phyloP scores from a whole-genome alignment of 2,797 vertebrate species.

The Anguilla obscura region DNA sequence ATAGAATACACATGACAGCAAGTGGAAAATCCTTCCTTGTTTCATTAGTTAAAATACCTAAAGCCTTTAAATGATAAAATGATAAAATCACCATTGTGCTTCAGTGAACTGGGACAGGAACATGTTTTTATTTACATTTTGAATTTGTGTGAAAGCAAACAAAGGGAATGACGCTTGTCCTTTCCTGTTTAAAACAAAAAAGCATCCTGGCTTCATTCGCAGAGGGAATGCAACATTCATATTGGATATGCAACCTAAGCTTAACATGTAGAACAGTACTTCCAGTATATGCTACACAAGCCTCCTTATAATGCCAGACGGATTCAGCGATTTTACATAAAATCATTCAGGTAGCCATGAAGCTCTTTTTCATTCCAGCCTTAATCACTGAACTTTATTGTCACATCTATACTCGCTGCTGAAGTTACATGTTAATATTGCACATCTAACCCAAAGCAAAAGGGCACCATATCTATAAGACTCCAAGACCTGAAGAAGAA shows the following conservation, averaged over 20 bases:
- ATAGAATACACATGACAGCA: constrained; percentile 17
- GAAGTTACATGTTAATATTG: background rate
- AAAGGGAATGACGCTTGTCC: background rate
- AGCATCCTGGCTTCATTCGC: background rate
- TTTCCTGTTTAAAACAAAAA: background rate
- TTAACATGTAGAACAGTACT: background rate
- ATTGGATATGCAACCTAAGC: background rate
- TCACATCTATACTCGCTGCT: background rate
- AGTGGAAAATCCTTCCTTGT: background rate
- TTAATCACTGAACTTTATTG: background rate
- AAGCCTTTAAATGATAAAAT: constrained; percentile 4
- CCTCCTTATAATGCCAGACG: background rate
- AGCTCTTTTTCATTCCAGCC: background rate
- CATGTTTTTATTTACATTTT: background rate
- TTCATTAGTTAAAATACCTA: constrained; percentile 36
- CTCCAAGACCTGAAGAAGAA: constrained; percentile 35
- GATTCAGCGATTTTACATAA: background rate
- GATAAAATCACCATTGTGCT: constrained; percentile 6
- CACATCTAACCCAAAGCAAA: background rate
- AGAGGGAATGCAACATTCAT: background rate
- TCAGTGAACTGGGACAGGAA: constrained; percentile 19
- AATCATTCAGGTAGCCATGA: background rate
- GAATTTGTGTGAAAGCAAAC: background rate
- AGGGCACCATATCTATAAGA: constrained; percentile 26
- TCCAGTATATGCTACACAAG: background rate